phyloP scores from a whole-genome alignment of 2,797 vertebrate genomes.

The Peromyscus eremicus region DNA sequence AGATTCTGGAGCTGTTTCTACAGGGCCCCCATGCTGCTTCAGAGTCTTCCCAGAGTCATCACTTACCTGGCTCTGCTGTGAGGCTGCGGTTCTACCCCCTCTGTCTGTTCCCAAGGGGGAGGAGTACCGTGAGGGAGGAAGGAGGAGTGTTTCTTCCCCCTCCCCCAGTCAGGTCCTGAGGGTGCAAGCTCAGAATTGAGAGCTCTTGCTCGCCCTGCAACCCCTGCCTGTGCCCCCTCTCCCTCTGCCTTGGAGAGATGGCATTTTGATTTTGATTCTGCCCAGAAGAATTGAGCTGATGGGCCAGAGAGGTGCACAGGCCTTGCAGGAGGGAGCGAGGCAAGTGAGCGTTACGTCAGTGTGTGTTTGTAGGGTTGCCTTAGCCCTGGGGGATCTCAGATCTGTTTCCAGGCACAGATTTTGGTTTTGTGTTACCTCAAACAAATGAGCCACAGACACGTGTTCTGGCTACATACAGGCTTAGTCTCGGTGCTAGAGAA shows the following conservation, averaged over 20 bases:
- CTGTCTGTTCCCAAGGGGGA: not conserved
- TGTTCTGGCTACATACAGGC: conserved; percentile 24
- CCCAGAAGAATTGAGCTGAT: conserved; percentile 74
- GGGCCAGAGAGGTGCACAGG: conserved; percentile 74
- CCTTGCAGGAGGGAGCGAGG: conserved; percentile 67
- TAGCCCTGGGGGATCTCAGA: fast-evolving
- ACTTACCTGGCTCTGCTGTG: not conserved
- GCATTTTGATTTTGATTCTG: conserved; percentile 79
- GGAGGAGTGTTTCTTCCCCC: not conserved
- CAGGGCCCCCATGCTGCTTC: too few species aligned
- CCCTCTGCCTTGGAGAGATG: conserved; percentile 57
- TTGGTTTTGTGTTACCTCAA: not conserved
- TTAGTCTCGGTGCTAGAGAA: not conserved
- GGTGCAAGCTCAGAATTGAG: not conserved
- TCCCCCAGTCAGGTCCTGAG: not conserved
- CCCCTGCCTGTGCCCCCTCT: not conserved
- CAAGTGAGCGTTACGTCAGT: not conserved
- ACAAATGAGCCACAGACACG: not conserved
- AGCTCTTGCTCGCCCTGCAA: not conserved
- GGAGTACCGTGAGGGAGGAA: not conserved
- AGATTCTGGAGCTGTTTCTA: not conserved
- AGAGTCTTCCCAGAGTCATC: not conserved
- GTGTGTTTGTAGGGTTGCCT: not conserved
- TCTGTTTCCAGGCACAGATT: not conserved
- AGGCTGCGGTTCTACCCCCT: not conserved